phyloP scores from a whole-genome alignment of 2,113 vertebrate species.

The Gorsachius goisagi region DNA sequence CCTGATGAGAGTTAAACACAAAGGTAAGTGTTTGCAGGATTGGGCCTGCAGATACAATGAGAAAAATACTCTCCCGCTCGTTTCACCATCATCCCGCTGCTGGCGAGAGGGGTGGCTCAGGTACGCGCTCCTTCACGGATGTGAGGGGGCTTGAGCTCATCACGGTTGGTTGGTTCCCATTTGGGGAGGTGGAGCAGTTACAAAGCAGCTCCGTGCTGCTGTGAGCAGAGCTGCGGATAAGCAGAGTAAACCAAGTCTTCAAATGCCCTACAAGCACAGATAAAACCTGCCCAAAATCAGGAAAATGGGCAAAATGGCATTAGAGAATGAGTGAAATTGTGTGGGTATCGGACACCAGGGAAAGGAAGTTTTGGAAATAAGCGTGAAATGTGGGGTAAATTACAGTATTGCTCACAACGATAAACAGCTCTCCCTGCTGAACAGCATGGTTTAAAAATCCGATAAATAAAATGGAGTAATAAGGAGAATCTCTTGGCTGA shows the following conservation, averaged over 20 bases:
- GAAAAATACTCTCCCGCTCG: neutral
- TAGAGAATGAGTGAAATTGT: neutral
- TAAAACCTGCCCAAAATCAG: neutral
- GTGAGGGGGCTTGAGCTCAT: fast-evolving
- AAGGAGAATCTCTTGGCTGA: neutral
- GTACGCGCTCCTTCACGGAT: neutral
- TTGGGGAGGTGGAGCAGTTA: neutral
- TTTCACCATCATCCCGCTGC: neutral
- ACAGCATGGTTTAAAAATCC: neutral
- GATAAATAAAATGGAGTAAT: neutral
- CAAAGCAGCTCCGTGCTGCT: neutral
- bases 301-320: neutral
- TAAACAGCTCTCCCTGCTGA: neutral
- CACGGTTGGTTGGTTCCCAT: fast-evolving
- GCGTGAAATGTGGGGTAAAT: neutral
- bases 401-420: neutral
- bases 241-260: neutral
- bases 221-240: neutral
- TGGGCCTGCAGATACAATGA: neutral
- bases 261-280: neutral
- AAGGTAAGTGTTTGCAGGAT: neutral
- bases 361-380: neutral
- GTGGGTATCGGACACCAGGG: fast-evolving
- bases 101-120: neutral
- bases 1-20: fast-evolving